A percentile compares a stretch with the other conserved stretches of the same genome.
Evolutionary conservation across 2,113 vertebrate genomes (phyloP).

Genomic region (Scytalopus superciliaris): DNA sequence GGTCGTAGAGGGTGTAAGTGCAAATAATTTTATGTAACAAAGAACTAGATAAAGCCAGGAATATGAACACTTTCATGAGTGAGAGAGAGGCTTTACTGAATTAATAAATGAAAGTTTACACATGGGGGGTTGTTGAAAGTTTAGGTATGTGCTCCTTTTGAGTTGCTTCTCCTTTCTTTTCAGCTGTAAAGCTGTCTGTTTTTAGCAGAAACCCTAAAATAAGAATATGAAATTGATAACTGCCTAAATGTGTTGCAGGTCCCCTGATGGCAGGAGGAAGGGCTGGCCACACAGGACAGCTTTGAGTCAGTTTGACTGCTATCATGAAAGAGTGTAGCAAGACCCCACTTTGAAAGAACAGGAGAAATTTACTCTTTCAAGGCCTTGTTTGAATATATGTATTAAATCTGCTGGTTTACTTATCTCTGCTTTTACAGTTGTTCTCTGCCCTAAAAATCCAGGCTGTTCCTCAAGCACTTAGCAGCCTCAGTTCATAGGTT

Average conservation of each 20-base stretch:
- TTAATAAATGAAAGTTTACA: background rate
- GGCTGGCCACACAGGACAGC: background rate
- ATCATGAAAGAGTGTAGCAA: background rate
- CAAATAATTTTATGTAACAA: background rate
- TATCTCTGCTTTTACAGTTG: background rate
- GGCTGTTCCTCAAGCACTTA: background rate
- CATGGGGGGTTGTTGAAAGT: background rate
- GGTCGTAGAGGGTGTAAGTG: rapidly evolving
- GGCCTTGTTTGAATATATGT: background rate
- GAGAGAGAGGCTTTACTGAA: background rate
- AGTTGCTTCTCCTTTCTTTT: background rate
- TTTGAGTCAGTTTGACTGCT: background rate
- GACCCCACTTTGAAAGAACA: background rate
- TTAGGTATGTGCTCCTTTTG: background rate
- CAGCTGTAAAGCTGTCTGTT: background rate
- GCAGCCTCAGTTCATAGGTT: background rate
- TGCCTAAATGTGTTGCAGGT: background rate
- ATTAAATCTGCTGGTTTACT: background rate
- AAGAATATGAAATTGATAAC: background rate
- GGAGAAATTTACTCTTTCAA: background rate
- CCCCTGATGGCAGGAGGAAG: background rate
- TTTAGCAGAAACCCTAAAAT: background rate
- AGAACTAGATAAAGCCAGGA: background rate
- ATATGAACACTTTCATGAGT: background rate
- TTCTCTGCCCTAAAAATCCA: background rate